These are phyloP conservation scores for Porites australiensis DNA, from an alignment of 64 coral and sea anemone genomes.

Conservation along the genomic window DNA sequence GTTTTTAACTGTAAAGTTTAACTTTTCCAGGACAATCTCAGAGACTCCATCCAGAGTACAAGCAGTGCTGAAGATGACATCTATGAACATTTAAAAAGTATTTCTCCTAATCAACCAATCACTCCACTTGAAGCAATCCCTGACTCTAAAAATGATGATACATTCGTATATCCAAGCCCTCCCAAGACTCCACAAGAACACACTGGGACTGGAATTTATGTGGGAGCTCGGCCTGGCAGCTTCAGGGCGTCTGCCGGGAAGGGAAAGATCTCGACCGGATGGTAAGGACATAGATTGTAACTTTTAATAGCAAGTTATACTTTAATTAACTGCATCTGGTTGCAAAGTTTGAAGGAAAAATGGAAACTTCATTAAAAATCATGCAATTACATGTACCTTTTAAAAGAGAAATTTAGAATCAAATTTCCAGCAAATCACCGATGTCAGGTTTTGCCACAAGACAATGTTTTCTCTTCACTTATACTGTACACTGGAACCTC, in stretches of 20 bases:
- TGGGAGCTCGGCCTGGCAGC: constrained; percentile 56
- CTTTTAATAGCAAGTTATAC: too few relatives aligned
- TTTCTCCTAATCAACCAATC: neutral
- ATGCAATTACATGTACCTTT: too few relatives aligned
- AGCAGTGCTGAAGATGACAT: constrained; percentile 87
- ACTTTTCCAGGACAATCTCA: constrained; percentile 22
- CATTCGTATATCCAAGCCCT: constrained; percentile 71
- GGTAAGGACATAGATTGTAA: constrained; percentile 39
- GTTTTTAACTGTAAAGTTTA: neutral
- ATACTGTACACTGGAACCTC: too few relatives aligned
- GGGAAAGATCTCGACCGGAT: constrained; percentile 76
- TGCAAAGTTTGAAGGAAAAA: too few relatives aligned
- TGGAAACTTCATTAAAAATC: too few relatives aligned
- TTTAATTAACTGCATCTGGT: neutral
- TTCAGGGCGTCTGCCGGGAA: constrained; percentile 74
- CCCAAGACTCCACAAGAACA: constrained; percentile 40
- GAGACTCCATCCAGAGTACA: constrained; percentile 72
- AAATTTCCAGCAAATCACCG: too few relatives aligned
- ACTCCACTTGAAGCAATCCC: constrained; percentile 4
- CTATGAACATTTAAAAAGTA: constrained; percentile 66
- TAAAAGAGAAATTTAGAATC: too few relatives aligned
- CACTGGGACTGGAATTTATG: neutral
- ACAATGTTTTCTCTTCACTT: too few relatives aligned
- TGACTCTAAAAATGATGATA: constrained; percentile 14
- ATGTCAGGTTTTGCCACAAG: too few relatives aligned